Base-by-base conservation (phyloP, 2,113 vertebrate genomes). In the Poicephalus meyeri region DNA sequence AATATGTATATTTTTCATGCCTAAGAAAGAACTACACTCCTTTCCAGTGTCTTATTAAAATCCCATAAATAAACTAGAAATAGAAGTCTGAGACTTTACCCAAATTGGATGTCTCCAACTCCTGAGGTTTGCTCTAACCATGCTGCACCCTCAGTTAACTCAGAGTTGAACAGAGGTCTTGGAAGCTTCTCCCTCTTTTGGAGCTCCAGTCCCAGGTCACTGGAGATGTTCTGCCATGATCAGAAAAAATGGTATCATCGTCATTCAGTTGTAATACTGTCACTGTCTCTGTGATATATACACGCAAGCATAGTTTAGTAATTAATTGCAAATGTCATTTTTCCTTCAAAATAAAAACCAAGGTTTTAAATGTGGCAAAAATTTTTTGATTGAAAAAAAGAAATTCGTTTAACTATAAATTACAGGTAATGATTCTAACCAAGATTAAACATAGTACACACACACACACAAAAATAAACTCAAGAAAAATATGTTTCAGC, bases 401-500 rank as follows among this genome's bases (percentile, higher is more conserved):
- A 26, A 66, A 17, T 12, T 39, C 2, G 24, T 37, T 26, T 56
- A 41, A 7, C 16, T 74, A 6, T 55, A 76, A 74, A 80, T 86
- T 69, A 28, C 13, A 82, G 0, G 2, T 61, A 79, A 39, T 77
- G 58, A 66, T 88, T 93, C 49, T 81, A 89, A 68, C 6, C 17
- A 74, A 84, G 93, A 80, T 84, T 77, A 86, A 95, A 76, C 41
- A 56, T 23, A 63, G 11, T 33, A 41, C 15, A 81, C 55, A 72
- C 19, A 56, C 18, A 19, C 53, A 55, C 5, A 55, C 11, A 39
- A 73, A 60, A 44, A 41, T 55, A 7, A 0, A 0, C 2, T 1
- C 9, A 77, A 65, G 13, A 10, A 80, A 92, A 91, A 86, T 70
- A 20, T 47, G 35, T 95, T 93, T 96, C 31, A 71, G 56, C 69